Evolutionary conservation across 2,113 vertebrate genomes (phyloP).

Genomic region (Tautogolabrus adspersus): DNA sequence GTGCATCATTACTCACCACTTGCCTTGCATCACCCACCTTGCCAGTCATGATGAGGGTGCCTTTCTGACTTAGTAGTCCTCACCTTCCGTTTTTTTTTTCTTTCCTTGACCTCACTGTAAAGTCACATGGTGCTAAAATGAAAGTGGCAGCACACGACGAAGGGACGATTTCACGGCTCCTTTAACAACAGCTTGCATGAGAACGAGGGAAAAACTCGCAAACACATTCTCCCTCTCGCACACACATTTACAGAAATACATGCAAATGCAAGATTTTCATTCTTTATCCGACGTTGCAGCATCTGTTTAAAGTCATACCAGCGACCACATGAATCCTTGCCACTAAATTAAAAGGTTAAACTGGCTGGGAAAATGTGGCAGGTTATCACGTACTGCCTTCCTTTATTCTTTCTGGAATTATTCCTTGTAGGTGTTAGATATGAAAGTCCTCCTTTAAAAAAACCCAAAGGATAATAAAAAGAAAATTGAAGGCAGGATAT

Average conservation of each 20-base stretch:
- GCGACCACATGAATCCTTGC: constrained; percentile 72
- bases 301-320: constrained; percentile 73
- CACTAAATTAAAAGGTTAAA: constrained; percentile 82
- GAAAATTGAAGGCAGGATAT: background rate
- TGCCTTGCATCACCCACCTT: constrained; percentile 64
- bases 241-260: constrained; percentile 17
- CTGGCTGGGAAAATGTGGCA: constrained; percentile 51
- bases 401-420: constrained; percentile 35
- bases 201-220: constrained; percentile 9
- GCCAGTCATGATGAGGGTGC: constrained; percentile 55
- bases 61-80: constrained; percentile 47
- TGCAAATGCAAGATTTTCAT: constrained; percentile 34
- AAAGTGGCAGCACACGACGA: constrained; percentile 54
- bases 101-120: constrained; percentile 53
- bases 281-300: constrained; percentile 56
- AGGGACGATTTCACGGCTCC: constrained; percentile 45
- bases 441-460: constrained; percentile 33
- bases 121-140: constrained; percentile 62
- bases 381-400: constrained; percentile 51
- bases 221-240: background rate
- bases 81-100: constrained; percentile 39
- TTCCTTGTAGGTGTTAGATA: constrained; percentile 59
- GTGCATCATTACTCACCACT: constrained; percentile 68
- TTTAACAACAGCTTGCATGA: constrained; percentile 61
- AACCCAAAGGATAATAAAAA: constrained; percentile 8